A percentile compares a stretch with the other conserved stretches of the same genome.
phyloP scores from a whole-genome alignment of 2,888 invertebrate species.

The Xanthorhoe designata region DNA sequence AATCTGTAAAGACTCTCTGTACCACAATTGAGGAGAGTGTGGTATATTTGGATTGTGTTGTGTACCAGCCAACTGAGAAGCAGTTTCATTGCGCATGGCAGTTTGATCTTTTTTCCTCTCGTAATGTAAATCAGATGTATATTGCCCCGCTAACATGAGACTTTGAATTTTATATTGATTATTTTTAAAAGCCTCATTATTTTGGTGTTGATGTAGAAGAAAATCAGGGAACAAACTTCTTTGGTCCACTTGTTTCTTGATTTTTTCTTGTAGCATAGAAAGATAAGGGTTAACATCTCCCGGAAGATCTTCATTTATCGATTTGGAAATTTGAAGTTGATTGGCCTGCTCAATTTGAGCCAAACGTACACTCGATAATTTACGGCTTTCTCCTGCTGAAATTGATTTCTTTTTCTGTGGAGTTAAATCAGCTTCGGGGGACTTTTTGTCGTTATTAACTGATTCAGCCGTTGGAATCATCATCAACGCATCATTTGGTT shows the following conservation, averaged over 20 bases:
- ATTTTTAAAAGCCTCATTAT: constrained; percentile 4
- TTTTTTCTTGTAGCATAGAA: neutral
- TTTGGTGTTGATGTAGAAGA: constrained; percentile 13
- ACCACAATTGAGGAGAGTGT: constrained; percentile 15
- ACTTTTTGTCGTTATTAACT: neutral
- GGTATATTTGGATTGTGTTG: constrained; percentile 10
- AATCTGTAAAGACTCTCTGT: constrained; percentile 3
- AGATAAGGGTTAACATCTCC: neutral
- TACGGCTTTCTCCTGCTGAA: constrained; percentile 6
- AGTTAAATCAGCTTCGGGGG: constrained; percentile 4
- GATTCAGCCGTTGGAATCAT: neutral
- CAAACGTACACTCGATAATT: constrained; percentile 1
- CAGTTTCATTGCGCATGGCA: constrained; percentile 7
- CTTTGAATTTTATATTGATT: constrained; percentile 12
- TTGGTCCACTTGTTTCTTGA: neutral
- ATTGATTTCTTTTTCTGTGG: neutral
- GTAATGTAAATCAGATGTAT: constrained; percentile 16
- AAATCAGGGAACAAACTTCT: constrained; percentile 6
- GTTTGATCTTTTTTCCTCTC: constrained; percentile 7
- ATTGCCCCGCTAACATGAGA: constrained; percentile 1
- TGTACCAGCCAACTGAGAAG: neutral
- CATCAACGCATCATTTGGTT: constrained; percentile 8
- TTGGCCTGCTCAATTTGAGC: constrained; percentile 11
- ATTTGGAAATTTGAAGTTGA: neutral
- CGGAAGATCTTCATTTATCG: neutral